Evolutionary conservation across 2,113 vertebrate species (phyloP).

Genomic region (Neodontobutis hainanensis): DNA sequence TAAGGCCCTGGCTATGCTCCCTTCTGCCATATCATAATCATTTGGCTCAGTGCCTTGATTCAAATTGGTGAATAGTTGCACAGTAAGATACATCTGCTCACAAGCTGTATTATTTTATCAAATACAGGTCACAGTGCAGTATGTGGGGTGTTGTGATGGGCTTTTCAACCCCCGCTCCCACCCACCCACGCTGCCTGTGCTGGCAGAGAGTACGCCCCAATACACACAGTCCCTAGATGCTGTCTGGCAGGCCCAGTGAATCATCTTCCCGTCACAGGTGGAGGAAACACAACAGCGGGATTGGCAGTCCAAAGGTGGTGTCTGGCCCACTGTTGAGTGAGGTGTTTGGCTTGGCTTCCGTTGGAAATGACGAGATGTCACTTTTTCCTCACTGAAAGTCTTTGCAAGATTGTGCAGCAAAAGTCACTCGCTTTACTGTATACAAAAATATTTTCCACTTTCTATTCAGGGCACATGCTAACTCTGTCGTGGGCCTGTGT

Average conservation of each 20-base stretch:
- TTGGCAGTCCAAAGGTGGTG: slow-evolving; percentile 71
- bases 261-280: slow-evolving; percentile 74
- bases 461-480: background rate
- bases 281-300: slow-evolving; percentile 68
- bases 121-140: slow-evolving; percentile 59
- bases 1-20: slow-evolving; percentile 33
- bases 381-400: slow-evolving; percentile 16
- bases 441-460: slow-evolving; percentile 1
- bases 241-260: slow-evolving; percentile 73
- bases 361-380: slow-evolving; percentile 51
- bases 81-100: slow-evolving; percentile 64
- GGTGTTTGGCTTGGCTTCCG: slow-evolving; percentile 55
- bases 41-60: slow-evolving; percentile 67
- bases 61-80: slow-evolving; percentile 58
- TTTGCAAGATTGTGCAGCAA: background rate
- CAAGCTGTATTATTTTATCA: slow-evolving; percentile 61
- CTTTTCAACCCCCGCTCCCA: no score
- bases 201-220: slow-evolving; percentile 58
- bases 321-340: slow-evolving; percentile 62
- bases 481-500: background rate
- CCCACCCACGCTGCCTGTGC: slow-evolving; percentile 38
- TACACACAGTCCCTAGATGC: slow-evolving; percentile 63
- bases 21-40: slow-evolving; percentile 60
- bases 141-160: slow-evolving; percentile 29
- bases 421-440: background rate